Evolutionary conservation across 2,888 invertebrate genomes (phyloP).

Genomic region (Penaeus monodon): DNA sequence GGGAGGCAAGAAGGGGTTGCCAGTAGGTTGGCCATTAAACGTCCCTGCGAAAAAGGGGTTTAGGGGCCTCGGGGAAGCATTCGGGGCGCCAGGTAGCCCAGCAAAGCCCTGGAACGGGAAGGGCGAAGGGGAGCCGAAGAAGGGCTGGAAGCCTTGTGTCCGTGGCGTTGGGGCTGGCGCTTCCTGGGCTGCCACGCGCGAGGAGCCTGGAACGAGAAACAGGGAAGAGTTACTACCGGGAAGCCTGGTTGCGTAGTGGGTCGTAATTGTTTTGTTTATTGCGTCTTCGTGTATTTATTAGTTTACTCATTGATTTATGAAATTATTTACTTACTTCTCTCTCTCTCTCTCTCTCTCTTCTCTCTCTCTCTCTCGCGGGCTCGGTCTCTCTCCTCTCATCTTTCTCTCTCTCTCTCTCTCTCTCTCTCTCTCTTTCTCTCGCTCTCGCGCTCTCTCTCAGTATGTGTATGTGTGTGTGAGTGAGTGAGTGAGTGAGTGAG

Average conservation of each 20-base stretch:
- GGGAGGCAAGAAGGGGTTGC: background rate
- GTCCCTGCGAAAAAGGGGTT: background rate
- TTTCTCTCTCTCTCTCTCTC: no score
- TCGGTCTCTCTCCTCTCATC: no score
- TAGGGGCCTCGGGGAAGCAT: background rate
- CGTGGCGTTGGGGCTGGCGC: background rate
- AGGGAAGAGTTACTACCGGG: background rate
- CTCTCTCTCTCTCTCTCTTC: background rate
- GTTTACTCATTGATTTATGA: background rate
- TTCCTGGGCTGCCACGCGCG: conserved; percentile 25
- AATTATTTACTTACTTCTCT: background rate
- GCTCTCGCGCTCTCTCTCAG: background rate
- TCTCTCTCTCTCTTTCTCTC: no score
- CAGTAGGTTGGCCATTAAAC: background rate
- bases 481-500: background rate
- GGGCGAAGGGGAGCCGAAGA: background rate
- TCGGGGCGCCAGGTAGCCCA: background rate
- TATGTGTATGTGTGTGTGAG: no score
- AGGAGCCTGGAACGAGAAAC: conserved; percentile 28
- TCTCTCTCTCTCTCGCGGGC: no score
- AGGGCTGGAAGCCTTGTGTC: background rate
- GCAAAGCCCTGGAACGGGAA: conserved; percentile 43
- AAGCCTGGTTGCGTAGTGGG: no score
- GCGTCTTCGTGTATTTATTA: background rate
- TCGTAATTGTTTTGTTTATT: no score